Evolutionary conservation across 2,113 vertebrate species (phyloP).

Genomic region (Clarias magur): DNA sequence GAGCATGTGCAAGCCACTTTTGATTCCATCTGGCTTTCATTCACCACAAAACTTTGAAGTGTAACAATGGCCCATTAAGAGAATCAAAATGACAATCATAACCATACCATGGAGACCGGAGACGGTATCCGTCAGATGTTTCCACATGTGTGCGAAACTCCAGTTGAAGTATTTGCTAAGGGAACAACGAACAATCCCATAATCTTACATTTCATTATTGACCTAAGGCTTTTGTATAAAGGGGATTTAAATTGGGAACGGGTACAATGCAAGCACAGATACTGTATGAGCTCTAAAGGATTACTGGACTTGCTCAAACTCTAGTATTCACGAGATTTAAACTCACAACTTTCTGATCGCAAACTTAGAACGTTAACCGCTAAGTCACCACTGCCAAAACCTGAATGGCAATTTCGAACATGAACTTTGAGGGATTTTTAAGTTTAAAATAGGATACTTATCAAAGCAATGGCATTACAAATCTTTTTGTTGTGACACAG

Average conservation of each 20-base stretch:
- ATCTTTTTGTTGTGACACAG: background rate
- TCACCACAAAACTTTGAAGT: background rate
- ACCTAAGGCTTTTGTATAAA: background rate
- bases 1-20: background rate
- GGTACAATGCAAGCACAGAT: background rate
- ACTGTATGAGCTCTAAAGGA: background rate
- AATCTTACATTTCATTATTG: background rate
- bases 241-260: background rate
- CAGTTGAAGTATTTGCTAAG: background rate
- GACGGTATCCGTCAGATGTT: background rate
- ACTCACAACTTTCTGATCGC: background rate
- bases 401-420: background rate
- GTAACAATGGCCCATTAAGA: background rate
- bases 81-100: background rate
- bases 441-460: background rate
- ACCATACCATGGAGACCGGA: background rate
- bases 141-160: background rate
- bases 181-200: background rate
- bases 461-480: slow-evolving; percentile 15
- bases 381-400: background rate
- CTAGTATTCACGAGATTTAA: background rate
- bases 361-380: background rate
- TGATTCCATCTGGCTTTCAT: background rate
- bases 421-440: background rate
- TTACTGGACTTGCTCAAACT: background rate